Evolutionary conservation across 2,797 vertebrate species (phyloP).

Genomic region (Poliocrania exsul): DNA sequence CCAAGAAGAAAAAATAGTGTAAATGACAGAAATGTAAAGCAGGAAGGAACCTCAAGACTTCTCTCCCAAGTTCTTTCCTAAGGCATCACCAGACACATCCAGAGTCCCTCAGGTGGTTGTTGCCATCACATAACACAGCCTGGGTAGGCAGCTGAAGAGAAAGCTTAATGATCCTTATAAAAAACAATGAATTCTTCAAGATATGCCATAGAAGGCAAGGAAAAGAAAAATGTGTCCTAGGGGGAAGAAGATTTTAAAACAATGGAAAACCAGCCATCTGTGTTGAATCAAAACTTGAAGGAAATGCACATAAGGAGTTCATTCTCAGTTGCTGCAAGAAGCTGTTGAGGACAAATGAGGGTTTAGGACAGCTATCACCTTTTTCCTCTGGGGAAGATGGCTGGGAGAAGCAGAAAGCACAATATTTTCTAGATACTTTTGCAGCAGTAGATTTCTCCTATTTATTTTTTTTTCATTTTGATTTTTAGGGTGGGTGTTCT

Average conservation of each 20-base stretch:
- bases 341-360: background rate
- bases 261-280: background rate
- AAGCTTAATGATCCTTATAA: background rate
- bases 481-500: background rate
- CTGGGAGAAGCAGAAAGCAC: background rate
- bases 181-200: background rate
- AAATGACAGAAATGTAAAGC: background rate
- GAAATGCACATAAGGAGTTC: background rate
- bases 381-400: background rate
- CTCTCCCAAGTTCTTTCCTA: background rate
- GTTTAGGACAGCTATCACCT: background rate
- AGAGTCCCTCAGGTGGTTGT: background rate
- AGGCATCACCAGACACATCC: background rate
- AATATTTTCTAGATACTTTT: background rate
- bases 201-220: background rate
- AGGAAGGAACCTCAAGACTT: background rate
- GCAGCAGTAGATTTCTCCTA: accelerated
- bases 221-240: background rate
- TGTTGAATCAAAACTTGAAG: background rate
- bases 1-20: background rate
- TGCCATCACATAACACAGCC: background rate
- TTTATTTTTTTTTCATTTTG: background rate
- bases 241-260: background rate
- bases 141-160: background rate
- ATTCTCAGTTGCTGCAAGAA: background rate